A percentile compares a stretch with the other conserved stretches of the same genome.
Conservation (phyloP, 2,888 invertebrate genomes). For the Melanchra persicariae region DNA sequence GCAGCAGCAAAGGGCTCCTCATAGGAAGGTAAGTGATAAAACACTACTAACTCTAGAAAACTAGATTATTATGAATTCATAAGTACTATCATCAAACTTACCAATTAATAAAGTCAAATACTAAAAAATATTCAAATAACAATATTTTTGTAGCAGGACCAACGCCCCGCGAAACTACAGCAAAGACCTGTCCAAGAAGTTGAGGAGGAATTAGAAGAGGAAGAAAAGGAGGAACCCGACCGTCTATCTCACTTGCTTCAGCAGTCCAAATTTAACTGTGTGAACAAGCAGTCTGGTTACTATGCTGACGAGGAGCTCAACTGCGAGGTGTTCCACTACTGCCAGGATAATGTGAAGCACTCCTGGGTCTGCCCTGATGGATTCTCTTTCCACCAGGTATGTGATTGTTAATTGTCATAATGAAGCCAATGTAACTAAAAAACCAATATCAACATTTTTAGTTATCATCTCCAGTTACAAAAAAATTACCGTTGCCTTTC, state of each 20-base stretch:
- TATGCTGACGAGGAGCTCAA: constrained; percentile 97
- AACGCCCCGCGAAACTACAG: constrained; percentile 78
- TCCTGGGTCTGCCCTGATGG: constrained; percentile 98
- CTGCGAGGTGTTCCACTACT: constrained; percentile 98
- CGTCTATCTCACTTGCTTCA: constrained; percentile 94
- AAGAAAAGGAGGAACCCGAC: constrained; percentile 96
- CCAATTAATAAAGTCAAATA: no score
- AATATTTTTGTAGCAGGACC: constrained; percentile 73
- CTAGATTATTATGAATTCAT: no score
- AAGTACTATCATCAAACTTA: no score
- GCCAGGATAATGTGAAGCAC: constrained; percentile 96
- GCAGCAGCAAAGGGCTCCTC: constrained; percentile 82
- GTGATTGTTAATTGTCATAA: background rate
- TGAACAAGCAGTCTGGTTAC: constrained; percentile 95
- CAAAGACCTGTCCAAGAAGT: constrained; percentile 77
- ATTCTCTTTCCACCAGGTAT: constrained; percentile 96
- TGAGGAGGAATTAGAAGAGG: constrained; percentile 92
- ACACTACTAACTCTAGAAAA: background rate
- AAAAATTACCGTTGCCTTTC: background rate
- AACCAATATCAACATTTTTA: background rate
- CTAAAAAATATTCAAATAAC: background rate
- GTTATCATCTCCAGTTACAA: background rate
- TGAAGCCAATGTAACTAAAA: background rate
- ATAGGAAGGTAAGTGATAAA: constrained; percentile 77
- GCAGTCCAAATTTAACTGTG: constrained; percentile 96